Evolutionary conservation across 2,888 invertebrate genomes (phyloP).

Genomic region (Operophtera brumata): DNA sequence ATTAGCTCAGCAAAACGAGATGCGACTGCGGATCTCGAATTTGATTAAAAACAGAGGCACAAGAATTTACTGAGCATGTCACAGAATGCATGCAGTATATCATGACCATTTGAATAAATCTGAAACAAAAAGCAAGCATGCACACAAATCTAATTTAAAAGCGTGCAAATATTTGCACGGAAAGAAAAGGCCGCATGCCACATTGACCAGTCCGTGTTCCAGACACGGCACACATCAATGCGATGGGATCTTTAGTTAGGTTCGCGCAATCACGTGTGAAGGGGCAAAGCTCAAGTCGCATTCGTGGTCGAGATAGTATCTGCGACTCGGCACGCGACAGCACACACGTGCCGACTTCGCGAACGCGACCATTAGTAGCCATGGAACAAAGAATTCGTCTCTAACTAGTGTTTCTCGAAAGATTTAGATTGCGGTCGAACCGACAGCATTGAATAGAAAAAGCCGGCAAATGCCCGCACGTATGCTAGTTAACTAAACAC

Average conservation of each 20-base stretch:
- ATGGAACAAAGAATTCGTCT: constrained; percentile 46
- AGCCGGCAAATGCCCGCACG: constrained; percentile 25
- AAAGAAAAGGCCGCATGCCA: constrained; percentile 26
- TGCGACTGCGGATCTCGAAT: no score
- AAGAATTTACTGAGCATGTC: no score
- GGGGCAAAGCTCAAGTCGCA: constrained; percentile 71
- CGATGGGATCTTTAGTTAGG: constrained; percentile 67
- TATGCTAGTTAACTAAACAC: constrained; percentile 22
- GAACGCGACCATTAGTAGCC: constrained; percentile 51
- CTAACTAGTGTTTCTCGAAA: constrained; percentile 38
- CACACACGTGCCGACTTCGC: constrained; percentile 54
- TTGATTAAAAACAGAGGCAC: no score
- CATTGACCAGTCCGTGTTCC: constrained; percentile 35
- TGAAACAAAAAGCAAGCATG: constrained; percentile 21
- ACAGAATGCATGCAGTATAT: not conserved
- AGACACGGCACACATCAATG: constrained; percentile 59
- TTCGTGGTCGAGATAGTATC: constrained; percentile 74
- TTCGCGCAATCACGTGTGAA: constrained; percentile 75
- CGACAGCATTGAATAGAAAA: constrained; percentile 39
- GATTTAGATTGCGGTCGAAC: constrained; percentile 42
- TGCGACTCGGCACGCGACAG: constrained; percentile 72
- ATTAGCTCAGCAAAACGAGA: no score
- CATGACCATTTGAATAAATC: constrained; percentile 2
- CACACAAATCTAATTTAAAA: constrained; percentile 27
- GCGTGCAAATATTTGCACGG: constrained; percentile 30